Percentiles rank a stretch among this genome's conserved stretches.
Conservation (phyloP, 2,113 vertebrate species). For the Muscicapa adusta region DNA sequence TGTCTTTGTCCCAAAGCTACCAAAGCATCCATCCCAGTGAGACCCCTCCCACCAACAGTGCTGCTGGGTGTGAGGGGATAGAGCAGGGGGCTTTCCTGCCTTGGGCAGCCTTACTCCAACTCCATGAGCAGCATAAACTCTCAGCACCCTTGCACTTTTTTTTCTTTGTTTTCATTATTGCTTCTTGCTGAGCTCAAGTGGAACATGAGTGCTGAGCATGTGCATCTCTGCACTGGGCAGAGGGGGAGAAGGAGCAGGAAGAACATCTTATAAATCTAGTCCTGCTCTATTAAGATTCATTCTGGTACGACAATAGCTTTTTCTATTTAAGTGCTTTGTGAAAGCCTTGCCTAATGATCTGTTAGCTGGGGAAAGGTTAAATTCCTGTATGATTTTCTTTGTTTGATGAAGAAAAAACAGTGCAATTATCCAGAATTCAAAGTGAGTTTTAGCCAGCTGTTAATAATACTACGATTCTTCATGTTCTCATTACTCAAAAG, state of each 20-base stretch:
- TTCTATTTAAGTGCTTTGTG: slow-evolving; percentile 34
- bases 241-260: neutral
- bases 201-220: neutral
- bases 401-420: slow-evolving; percentile 58
- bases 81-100: neutral
- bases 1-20: neutral
- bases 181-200: neutral
- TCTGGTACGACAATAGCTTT: slow-evolving; percentile 20
- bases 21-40: neutral
- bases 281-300: slow-evolving; percentile 54
- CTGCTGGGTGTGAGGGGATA: accelerated
- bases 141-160: neutral
- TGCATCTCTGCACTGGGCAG: neutral
- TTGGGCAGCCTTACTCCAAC: neutral
- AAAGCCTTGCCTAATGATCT: slow-evolving; percentile 55
- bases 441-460: slow-evolving; percentile 59
- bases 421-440: slow-evolving; percentile 45
- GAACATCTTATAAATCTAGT: slow-evolving; percentile 23
- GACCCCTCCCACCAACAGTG: neutral
- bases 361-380: slow-evolving; percentile 58
- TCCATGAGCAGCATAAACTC: neutral
- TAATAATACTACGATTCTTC: slow-evolving; percentile 32
- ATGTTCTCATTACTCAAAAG: slow-evolving; percentile 38
- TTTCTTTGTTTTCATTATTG: neutral
- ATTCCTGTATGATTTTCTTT: slow-evolving; percentile 28